Evolutionary conservation across 2,797 vertebrate genomes (phyloP).

Genomic region (Hemitrygon akajei): DNA sequence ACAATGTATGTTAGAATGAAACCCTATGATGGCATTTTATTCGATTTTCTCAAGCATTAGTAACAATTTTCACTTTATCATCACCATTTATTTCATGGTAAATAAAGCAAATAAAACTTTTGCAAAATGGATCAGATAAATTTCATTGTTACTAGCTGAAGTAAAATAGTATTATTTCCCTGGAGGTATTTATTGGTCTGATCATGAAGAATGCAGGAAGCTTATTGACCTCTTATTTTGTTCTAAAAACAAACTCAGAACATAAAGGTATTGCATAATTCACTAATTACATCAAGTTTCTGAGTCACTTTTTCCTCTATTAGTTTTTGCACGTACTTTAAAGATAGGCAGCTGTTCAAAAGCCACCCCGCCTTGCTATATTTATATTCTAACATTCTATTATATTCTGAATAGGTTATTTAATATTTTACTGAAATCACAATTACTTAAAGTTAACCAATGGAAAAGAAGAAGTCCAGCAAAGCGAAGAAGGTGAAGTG

Average conservation of each 20-base stretch:
- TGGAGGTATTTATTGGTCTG: not conserved
- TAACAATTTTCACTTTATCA: not conserved
- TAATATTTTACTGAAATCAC: not conserved
- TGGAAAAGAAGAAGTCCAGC: not conserved
- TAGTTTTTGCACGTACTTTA: not conserved
- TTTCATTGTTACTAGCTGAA: not conserved
- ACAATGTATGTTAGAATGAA: not conserved
- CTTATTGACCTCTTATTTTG: conserved; percentile 6
- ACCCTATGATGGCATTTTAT: not conserved
- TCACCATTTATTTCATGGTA: not conserved
- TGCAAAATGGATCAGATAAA: not conserved
- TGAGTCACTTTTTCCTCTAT: conserved; percentile 11
- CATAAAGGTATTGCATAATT: not conserved
- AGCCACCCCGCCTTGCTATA: not conserved
- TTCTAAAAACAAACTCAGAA: not conserved
- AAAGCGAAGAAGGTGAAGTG: too few species aligned
- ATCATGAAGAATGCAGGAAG: conserved; percentile 2
- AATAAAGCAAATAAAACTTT: not conserved
- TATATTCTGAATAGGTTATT: not conserved
- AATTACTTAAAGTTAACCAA: not conserved
- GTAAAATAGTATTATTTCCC: not conserved
- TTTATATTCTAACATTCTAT: conserved; percentile 24
- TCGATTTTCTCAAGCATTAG: not conserved
- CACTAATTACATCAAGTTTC: not conserved
- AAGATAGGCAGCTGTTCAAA: conserved; percentile 5